Evolutionary conservation across 2,797 vertebrate genomes (phyloP), one percentile per base, ranked within the genome.

Genomic region (Galagoides demidoff): DNA sequence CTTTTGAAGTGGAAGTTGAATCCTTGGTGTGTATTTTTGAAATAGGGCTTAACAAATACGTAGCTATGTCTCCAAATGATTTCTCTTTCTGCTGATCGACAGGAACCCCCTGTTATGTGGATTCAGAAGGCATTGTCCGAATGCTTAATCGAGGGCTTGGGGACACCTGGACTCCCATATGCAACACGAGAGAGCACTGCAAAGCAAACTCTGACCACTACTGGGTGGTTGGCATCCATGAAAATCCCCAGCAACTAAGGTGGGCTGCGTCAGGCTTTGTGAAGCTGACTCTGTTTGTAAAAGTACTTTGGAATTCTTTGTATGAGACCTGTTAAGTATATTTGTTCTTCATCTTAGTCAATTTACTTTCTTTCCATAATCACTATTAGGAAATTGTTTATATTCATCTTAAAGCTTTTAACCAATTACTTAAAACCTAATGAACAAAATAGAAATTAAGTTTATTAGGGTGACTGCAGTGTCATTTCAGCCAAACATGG

Each of bases 191-290:
- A 89, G 99, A 99, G 17, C 99, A 99, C 86, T 99, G 99, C 98
- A 99, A 99, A 97, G 99, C 99, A 90, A 99, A 99, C 95, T 99
- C 99, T 0, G 99, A 99, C 96, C 99, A 99, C 97, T 99, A 99
- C 31, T 99, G 99, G 99, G 99, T 99, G 31, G 99, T 99, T 20
- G 99, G 99, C 12, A 96, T 99, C 39, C 99, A 99, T 37, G 99
- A 99, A 98, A 99, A 99, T 85, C 99, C 99, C 17, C 99, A 99
- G 97, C 99, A 99, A 97, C 99, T 99, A 98, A 99, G 99, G 99
- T 99, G 85, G 66, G 98, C 55, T 61, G 6, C 95, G 93, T 71
- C 52, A 73, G 78, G 85, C 52, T 83, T 13, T 27, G 45, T 64
- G 14, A 68, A 19, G 71, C 37, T 78, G 52, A 37, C 34, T 37